Percentiles rank a stretch among this genome's conserved stretches.
These are phyloP conservation scores for Aurelia sp. DNA, from an alignment of 30 jellyfish, hydroid and myxozoan species.

Conservation along the genomic window DNA sequence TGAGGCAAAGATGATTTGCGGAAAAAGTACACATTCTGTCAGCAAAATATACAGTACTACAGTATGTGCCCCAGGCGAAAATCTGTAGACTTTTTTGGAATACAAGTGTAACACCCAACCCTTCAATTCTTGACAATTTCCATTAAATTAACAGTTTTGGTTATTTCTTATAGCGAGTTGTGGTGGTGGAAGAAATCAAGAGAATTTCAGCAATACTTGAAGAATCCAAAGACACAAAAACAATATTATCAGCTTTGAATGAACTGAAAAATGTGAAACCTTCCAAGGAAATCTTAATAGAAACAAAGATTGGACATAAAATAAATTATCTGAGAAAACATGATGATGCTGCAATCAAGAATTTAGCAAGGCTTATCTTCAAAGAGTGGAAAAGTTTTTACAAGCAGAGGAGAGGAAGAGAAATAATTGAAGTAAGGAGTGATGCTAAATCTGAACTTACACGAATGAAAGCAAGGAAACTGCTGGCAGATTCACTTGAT, in stretches of 20 bases:
- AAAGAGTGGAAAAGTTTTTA: constrained; percentile 87
- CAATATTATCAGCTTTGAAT: constrained; percentile 50
- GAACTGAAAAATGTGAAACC: constrained; percentile 77
- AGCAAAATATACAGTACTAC: no score
- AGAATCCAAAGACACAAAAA: constrained; percentile 14
- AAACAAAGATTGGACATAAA: constrained; percentile 88
- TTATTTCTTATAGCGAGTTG: constrained; percentile 80
- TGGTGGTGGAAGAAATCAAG: constrained; percentile 81
- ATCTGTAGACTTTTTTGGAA: no score
- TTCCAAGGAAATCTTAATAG: constrained; percentile 82
- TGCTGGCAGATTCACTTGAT: constrained; percentile 63
- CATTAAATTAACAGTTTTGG: no score
- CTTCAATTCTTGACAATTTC: no score
- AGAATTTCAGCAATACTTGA: constrained; percentile 55
- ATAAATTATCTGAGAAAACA: constrained; percentile 81
- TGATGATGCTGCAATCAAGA: constrained; percentile 53
- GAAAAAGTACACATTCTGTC: no score
- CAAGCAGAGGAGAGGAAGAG: constrained; percentile 68
- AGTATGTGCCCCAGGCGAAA: no score
- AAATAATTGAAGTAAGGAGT: constrained; percentile 79
- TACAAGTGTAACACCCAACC: no score
- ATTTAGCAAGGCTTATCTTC: constrained; percentile 66
- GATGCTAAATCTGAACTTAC: constrained; percentile 81
- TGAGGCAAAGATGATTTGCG: no score
- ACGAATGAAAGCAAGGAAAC: constrained; percentile 82